A percentile compares a stretch with the other conserved stretches of the same genome.
Conservation (phyloP, 1,140 invertebrate genomes). For the Teleopsis dalmanni region DNA sequence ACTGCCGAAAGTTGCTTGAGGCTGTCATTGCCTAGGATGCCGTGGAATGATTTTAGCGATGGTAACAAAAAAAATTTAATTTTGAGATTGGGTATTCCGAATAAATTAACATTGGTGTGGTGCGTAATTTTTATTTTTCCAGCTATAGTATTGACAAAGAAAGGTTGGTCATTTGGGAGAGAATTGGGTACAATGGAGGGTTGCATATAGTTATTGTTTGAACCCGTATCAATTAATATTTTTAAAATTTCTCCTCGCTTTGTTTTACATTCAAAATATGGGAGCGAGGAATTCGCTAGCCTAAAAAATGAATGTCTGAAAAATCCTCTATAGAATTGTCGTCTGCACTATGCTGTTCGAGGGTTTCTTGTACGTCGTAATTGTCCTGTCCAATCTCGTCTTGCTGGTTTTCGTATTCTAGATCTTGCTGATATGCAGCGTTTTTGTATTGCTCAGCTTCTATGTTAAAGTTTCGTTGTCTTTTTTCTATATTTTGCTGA, state of each 20-base stretch:
- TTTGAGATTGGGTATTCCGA: neutral
- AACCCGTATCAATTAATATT: constrained; percentile 13
- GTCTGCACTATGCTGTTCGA: no score
- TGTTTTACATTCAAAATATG: constrained; percentile 7
- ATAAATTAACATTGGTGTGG: constrained; percentile 4
- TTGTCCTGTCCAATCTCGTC: no score
- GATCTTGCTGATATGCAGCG: no score
- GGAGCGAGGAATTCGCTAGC: constrained; percentile 12
- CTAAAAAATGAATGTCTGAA: constrained; percentile 18
- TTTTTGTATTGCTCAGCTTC: no score
- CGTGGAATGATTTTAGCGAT: constrained; percentile 3
- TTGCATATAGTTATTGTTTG: constrained; percentile 13
- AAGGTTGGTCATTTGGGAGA: constrained; percentile 2
- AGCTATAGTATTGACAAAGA: constrained; percentile 3
- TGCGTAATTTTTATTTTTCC: constrained; percentile 7
- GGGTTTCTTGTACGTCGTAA: no score
- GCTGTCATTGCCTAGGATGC: constrained; percentile 8
- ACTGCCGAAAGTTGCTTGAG: constrained; percentile 7
- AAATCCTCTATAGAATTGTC: no score
- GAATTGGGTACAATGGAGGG: neutral
- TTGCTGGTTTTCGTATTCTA: no score
- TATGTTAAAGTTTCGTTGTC: no score
- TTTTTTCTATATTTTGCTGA: no score
- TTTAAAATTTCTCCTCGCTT: constrained; percentile 9
- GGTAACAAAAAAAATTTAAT: constrained; percentile 9